Evolutionary conservation across 2,888 invertebrate species (phyloP).

Genomic region (Heliconius ismenius): DNA sequence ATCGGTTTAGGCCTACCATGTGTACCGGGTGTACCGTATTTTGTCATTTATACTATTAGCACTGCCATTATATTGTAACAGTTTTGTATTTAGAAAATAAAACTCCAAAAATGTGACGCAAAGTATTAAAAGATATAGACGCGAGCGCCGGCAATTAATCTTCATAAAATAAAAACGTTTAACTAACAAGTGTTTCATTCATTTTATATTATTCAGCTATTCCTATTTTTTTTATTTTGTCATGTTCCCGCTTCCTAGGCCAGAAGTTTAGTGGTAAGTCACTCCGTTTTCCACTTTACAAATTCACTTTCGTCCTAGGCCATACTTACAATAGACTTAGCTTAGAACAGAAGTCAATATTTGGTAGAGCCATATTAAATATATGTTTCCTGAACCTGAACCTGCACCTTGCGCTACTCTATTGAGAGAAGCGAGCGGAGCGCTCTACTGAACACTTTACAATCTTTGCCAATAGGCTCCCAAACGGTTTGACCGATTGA

Average conservation of each 20-base stretch:
- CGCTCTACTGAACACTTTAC: too few species aligned
- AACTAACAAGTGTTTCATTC: neutral
- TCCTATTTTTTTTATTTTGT: neutral
- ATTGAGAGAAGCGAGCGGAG: too few species aligned
- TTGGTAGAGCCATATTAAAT: too few species aligned
- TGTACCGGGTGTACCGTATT: neutral
- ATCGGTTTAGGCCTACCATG: neutral
- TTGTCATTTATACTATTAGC: neutral
- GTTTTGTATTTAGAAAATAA: neutral
- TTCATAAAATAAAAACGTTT: conserved; percentile 2
- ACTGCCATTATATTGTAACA: conserved; percentile 1
- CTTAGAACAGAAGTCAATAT: too few species aligned
- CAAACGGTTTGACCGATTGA: too few species aligned
- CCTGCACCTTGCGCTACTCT: too few species aligned
- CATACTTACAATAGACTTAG: too few species aligned
- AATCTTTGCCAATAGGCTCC: too few species aligned
- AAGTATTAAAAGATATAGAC: neutral
- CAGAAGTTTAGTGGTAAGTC: too few species aligned
- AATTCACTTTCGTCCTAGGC: neutral
- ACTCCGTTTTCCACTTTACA: neutral
- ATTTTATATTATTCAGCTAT: neutral
- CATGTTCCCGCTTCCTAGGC: neutral
- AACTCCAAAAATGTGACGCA: neutral
- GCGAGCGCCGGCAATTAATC: neutral
- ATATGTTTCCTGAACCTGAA: too few species aligned